Evolutionary conservation across 1,140 invertebrate genomes (phyloP).

Genomic region (Scaptomyza graminum): DNA sequence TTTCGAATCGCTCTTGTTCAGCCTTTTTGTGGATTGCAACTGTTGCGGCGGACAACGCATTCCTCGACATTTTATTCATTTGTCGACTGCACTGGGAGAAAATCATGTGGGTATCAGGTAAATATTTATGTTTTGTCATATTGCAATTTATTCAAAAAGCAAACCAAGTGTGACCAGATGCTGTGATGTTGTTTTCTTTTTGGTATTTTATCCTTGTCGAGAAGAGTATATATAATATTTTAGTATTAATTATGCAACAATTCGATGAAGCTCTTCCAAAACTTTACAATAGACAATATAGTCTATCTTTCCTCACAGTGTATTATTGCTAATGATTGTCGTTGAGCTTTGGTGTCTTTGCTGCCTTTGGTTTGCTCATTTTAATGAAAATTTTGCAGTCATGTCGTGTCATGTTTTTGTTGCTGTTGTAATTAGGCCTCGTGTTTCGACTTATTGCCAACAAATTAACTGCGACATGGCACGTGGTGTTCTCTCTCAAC

Average conservation of each 20-base stretch:
- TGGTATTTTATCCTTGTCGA: too few relatives aligned
- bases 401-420: conserved; percentile 81
- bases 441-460: conserved; percentile 82
- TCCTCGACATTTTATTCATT: conserved; percentile 42
- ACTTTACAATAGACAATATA: too few relatives aligned
- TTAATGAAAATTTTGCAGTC: conserved; percentile 83
- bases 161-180: too few relatives aligned
- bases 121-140: too few relatives aligned
- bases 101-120: too few relatives aligned
- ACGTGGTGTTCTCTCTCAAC: conserved; percentile 59
- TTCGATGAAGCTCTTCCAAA: too few relatives aligned
- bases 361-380: conserved; percentile 50
- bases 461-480: conserved; percentile 83
- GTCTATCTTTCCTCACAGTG: neutral
- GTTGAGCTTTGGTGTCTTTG: neutral
- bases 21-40: conserved; percentile 66
- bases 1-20: conserved; percentile 19
- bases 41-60: conserved; percentile 42
- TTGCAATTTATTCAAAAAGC: too few relatives aligned
- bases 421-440: conserved; percentile 80
- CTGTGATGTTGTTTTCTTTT: too few relatives aligned
- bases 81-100: neutral
- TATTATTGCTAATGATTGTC: neutral
- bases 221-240: neutral
- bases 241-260: too few relatives aligned